phyloP scores from a whole-genome alignment of 35 echinoderm and acorn worm genomes.

The Heliocidaris tuberculata region DNA sequence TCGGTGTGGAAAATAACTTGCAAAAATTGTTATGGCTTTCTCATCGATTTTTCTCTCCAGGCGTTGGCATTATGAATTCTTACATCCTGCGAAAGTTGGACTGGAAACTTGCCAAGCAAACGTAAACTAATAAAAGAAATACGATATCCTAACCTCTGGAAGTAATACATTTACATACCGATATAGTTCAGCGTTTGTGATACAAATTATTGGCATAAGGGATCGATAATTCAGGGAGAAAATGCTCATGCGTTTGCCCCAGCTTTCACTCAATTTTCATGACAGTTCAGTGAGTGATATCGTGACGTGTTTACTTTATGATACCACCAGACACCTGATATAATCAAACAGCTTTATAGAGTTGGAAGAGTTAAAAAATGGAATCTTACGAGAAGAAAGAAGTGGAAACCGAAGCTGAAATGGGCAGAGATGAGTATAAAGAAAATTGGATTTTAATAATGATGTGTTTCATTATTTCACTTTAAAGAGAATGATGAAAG shows the following conservation, averaged over 20 bases:
- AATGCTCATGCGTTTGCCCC: neutral
- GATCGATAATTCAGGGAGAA: neutral
- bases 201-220: neutral
- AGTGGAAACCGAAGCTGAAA: too few species aligned
- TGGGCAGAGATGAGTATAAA: too few species aligned
- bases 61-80: neutral
- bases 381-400: too few species aligned
- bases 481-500: too few species aligned
- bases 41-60: neutral
- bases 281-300: neutral
- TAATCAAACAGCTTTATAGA: too few species aligned
- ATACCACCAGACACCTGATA: too few species aligned
- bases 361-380: too few species aligned
- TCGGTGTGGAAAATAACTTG: neutral
- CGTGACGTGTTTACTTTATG: neutral
- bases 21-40: constrained; percentile 3
- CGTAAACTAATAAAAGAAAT: neutral
- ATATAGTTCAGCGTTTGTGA: too few species aligned
- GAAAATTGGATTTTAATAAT: too few species aligned
- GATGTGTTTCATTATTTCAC: too few species aligned
- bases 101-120: neutral
- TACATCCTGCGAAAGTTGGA: neutral
- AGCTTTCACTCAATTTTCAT: neutral
- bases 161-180: too few species aligned
- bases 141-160: neutral